Percentiles rank a stretch among this genome's conserved stretches.
These are phyloP conservation scores for Brachypterus glaber DNA, from an alignment of 2,888 invertebrate species.

Conservation along the genomic window DNA sequence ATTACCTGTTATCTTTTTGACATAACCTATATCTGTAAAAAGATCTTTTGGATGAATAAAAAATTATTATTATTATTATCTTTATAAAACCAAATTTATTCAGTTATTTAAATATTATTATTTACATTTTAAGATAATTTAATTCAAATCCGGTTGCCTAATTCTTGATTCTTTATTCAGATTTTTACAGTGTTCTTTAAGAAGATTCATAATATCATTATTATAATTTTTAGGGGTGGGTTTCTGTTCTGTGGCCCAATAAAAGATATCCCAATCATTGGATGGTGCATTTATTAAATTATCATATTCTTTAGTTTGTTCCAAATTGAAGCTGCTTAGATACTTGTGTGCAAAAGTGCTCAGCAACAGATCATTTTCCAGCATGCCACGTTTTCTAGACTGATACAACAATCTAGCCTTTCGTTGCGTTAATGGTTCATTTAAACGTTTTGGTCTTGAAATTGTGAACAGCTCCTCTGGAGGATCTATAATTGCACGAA, in stretches of 20 bases:
- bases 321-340: neutral
- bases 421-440: neutral
- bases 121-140: too few relatives aligned
- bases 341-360: neutral
- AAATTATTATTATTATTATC: too few relatives aligned
- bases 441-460: neutral
- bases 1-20: too few relatives aligned
- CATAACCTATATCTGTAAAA: too few relatives aligned
- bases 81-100: too few relatives aligned
- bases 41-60: too few relatives aligned
- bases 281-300: neutral
- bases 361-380: neutral
- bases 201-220: neutral
- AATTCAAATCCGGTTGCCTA: too few relatives aligned
- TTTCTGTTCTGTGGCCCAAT: neutral
- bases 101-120: too few relatives aligned
- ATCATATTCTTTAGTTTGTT: neutral
- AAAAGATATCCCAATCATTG: neutral
- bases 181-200: neutral
- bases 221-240: neutral
- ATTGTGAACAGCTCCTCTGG: neutral
- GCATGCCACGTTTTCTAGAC: neutral
- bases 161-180: too few relatives aligned
- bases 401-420: neutral
- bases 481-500: too few relatives aligned